Conservation (phyloP, 2,888 invertebrate genomes). For the Aleiodes testaceus region DNA sequence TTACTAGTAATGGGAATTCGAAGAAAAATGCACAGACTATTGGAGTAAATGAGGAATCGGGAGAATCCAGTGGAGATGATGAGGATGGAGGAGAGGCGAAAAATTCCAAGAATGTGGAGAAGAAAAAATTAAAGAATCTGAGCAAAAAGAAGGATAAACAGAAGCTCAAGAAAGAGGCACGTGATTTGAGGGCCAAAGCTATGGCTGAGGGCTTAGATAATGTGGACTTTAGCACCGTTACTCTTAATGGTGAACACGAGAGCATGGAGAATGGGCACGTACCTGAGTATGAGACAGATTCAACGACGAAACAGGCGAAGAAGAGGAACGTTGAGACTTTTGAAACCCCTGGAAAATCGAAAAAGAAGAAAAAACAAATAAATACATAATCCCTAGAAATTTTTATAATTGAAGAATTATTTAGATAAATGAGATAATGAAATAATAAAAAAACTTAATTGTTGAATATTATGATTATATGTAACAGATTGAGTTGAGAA, state of each 20-base stretch:
- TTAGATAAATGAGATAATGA: too few relatives aligned
- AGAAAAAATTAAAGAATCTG: slow-evolving; percentile 66
- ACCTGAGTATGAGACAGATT: slow-evolving; percentile 35
- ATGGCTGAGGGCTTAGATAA: slow-evolving; percentile 73
- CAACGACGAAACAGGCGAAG: slow-evolving; percentile 38
- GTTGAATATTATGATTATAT: too few relatives aligned
- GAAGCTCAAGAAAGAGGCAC: slow-evolving; percentile 74
- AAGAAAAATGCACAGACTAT: slow-evolving; percentile 57
- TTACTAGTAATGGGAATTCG: slow-evolving; percentile 50
- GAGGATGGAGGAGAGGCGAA: slow-evolving; percentile 41
- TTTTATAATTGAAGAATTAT: neutral
- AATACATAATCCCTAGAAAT: neutral
- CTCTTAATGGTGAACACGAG: slow-evolving; percentile 51
- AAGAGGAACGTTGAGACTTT: slow-evolving; percentile 47
- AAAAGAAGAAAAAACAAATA: slow-evolving; percentile 56
- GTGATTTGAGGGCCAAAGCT: slow-evolving; percentile 71
- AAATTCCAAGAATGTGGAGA: slow-evolving; percentile 56
- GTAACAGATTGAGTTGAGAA: too few relatives aligned
- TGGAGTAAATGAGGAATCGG: slow-evolving; percentile 52
- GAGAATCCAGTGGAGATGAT: slow-evolving; percentile 53
- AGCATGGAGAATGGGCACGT: slow-evolving; percentile 54
- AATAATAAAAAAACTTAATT: too few relatives aligned
- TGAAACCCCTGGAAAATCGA: slow-evolving; percentile 54
- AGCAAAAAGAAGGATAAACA: slow-evolving; percentile 67
- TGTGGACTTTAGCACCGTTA: slow-evolving; percentile 65